These are phyloP conservation scores for Vollenhovia emeryi DNA, from an alignment of 1,140 invertebrate species.

Conservation along the genomic window DNA sequence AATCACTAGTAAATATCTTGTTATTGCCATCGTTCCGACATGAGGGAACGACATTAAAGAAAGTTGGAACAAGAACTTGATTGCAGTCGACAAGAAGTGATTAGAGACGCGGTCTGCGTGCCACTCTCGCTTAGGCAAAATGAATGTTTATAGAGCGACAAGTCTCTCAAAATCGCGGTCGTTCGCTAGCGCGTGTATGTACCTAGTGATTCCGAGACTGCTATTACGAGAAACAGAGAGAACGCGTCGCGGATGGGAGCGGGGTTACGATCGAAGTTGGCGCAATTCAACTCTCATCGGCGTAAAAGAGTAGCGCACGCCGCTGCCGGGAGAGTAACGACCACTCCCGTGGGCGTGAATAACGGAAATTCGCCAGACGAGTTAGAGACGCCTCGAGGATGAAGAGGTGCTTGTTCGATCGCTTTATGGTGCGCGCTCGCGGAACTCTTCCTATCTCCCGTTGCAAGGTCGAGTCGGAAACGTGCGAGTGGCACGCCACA, in stretches of 20 bases:
- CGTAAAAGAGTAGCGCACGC: slow-evolving; percentile 54
- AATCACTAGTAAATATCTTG: background rate
- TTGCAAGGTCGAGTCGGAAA: slow-evolving; percentile 46
- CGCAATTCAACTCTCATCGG: slow-evolving; percentile 51
- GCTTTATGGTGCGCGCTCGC: slow-evolving; percentile 26
- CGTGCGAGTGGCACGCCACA: slow-evolving; percentile 16
- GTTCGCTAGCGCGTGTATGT: background rate
- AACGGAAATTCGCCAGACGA: slow-evolving; percentile 55
- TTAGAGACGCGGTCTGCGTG: background rate
- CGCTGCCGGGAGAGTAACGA: slow-evolving; percentile 38
- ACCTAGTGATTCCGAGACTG: background rate
- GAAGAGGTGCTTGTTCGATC: slow-evolving; percentile 54
- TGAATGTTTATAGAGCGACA: slow-evolving; percentile 14
- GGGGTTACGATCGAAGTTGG: slow-evolving; percentile 54
- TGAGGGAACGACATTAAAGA: background rate
- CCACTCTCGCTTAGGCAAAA: background rate
- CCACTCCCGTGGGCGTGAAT: slow-evolving; percentile 57
- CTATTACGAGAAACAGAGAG: slow-evolving; percentile 28
- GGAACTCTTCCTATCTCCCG: slow-evolving; percentile 42
- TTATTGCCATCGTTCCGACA: background rate
- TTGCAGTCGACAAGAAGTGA: background rate
- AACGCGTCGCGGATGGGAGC: slow-evolving; percentile 31
- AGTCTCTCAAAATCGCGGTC: slow-evolving; percentile 13
- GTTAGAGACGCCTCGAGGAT: slow-evolving; percentile 50
- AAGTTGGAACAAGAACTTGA: background rate